Evolutionary conservation across 2,888 invertebrate genomes (phyloP).

Genomic region (Gymnocheta viridis): DNA sequence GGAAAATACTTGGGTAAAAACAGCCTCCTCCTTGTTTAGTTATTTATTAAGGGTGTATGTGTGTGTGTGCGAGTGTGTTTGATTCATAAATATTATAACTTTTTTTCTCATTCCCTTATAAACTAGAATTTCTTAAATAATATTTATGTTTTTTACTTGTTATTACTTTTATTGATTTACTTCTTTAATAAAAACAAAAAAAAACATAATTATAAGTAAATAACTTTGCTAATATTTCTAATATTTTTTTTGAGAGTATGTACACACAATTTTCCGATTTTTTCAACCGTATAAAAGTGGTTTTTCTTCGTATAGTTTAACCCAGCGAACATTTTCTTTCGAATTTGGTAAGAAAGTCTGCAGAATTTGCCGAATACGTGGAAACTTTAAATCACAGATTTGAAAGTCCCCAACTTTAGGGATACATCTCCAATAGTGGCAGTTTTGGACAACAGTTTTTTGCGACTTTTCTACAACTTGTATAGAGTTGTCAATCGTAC

Average conservation of each 20-base stretch:
- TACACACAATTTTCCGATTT: not conserved
- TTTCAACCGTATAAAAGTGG: too few species aligned
- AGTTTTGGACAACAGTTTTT: too few species aligned
- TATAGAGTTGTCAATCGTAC: too few species aligned
- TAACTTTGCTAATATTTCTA: slow-evolving; percentile 30
- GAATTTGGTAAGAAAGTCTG: too few species aligned
- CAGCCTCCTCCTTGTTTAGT: slow-evolving; percentile 42
- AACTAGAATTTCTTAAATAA: slow-evolving; percentile 37
- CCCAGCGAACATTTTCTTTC: too few species aligned
- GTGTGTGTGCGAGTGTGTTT: slow-evolving; percentile 5
- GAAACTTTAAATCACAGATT: too few species aligned
- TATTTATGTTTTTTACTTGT: slow-evolving; percentile 9
- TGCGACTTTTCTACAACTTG: too few species aligned
- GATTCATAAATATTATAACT: not conserved
- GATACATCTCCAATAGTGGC: too few species aligned
- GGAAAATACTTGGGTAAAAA: slow-evolving; percentile 56
- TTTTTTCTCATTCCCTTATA: not conserved
- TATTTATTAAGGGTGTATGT: not conserved
- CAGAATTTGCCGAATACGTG: too few species aligned
- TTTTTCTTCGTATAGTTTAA: too few species aligned
- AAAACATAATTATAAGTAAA: slow-evolving; percentile 41
- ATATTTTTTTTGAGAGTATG: not conserved
- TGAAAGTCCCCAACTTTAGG: too few species aligned
- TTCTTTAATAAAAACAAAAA: slow-evolving; percentile 34
- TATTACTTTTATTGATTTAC: not conserved